These are phyloP conservation scores for Oryzias woworae DNA, from an alignment of 2,113 vertebrate genomes.

Conservation along the genomic window DNA sequence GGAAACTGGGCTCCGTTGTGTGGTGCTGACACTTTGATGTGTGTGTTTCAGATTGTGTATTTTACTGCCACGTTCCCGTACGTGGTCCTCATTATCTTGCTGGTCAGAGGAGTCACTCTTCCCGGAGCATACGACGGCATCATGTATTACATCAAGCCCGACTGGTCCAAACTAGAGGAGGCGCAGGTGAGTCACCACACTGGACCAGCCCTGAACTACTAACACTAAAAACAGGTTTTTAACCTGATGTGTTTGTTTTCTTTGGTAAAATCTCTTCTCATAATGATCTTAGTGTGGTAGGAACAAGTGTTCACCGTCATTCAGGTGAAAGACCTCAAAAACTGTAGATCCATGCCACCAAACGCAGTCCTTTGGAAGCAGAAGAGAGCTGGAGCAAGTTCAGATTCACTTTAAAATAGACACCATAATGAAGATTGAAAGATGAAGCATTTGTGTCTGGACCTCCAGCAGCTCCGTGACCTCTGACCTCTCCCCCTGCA, in stretches of 20 bases:
- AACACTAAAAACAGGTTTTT: too few species aligned
- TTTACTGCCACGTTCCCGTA: constrained; percentile 82
- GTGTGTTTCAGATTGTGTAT: constrained; percentile 77
- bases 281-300: too few species aligned
- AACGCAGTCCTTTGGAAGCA: too few species aligned
- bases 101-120: constrained; percentile 78
- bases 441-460: background rate
- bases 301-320: too few species aligned
- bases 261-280: too few species aligned
- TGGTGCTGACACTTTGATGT: background rate
- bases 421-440: too few species aligned
- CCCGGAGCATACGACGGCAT: constrained; percentile 79
- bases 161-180: constrained; percentile 80
- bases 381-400: too few species aligned
- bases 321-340: too few species aligned
- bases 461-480: constrained; percentile 2
- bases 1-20: background rate
- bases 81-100: constrained; percentile 79
- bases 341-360: too few species aligned
- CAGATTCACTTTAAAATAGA: too few species aligned
- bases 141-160: constrained; percentile 79
- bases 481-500: constrained; percentile 47
- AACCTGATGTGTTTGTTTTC: too few species aligned
- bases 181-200: constrained; percentile 69
- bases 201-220: background rate